Conservation (phyloP, 1,140 invertebrate species). For the Temnothorax curvispinosus region DNA sequence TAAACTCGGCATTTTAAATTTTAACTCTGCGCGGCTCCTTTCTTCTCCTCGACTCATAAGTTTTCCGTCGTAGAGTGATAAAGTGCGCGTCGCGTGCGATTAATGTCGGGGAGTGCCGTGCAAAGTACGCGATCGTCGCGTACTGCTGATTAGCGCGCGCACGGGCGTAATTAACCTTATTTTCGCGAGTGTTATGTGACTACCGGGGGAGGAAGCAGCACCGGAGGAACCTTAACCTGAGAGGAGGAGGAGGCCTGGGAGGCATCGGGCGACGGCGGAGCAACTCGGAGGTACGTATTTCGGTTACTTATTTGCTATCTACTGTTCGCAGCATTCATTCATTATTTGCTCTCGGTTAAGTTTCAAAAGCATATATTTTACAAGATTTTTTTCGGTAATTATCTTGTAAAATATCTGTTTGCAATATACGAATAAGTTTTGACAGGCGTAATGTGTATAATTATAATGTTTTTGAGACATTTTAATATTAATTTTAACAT, state of each 20-base stretch:
- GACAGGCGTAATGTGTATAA: background rate
- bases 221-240: background rate
- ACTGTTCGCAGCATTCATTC: background rate
- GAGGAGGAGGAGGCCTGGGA: background rate
- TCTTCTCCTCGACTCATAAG: background rate
- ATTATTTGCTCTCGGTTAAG: background rate
- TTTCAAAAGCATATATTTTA: background rate
- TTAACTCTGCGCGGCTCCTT: background rate
- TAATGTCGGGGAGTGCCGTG: background rate
- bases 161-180: background rate
- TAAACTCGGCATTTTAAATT: background rate
- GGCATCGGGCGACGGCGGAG: background rate
- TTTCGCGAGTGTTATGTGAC: slow-evolving; percentile 8
- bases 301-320: background rate
- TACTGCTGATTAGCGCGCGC: background rate
- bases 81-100: slow-evolving; percentile 15
- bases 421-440: background rate
- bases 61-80: background rate
- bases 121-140: slow-evolving; percentile 7
- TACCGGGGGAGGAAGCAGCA: background rate
- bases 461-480: background rate
- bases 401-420: background rate
- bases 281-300: background rate
- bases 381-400: background rate
- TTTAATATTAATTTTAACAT: too few relatives aligned